These are phyloP conservation scores for Bolinopsis microptera DNA, from an alignment of 37 sponge, comb jelly and placozoan species.

Conservation along the genomic window DNA sequence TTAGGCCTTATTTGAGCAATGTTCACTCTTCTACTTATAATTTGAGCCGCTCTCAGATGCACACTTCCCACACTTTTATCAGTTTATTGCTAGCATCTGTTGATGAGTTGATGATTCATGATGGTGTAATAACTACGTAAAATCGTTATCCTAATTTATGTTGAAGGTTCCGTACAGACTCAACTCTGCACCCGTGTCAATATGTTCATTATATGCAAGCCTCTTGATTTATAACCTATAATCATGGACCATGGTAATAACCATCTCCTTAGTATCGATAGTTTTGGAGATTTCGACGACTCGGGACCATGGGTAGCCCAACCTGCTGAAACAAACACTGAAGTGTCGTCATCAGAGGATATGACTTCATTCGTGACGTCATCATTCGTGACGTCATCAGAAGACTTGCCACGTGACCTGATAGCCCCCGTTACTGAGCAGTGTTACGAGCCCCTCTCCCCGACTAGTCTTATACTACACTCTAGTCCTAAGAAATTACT, in stretches of 20 bases:
- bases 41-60: too few relatives aligned
- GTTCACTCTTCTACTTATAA: too few relatives aligned
- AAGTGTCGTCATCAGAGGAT: not conserved
- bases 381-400: not conserved
- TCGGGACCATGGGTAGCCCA: not conserved
- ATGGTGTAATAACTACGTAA: too few relatives aligned
- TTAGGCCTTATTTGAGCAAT: too few relatives aligned
- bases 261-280: not conserved
- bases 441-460: not conserved
- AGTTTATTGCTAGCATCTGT: too few relatives aligned
- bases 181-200: too few relatives aligned
- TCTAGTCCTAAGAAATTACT: constrained; percentile 27
- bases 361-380: not conserved
- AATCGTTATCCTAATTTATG: too few relatives aligned
- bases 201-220: too few relatives aligned
- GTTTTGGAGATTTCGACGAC: constrained; percentile 31
- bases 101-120: too few relatives aligned
- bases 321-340: not conserved
- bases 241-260: not conserved
- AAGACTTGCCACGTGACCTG: not conserved
- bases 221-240: too few relatives aligned
- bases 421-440: not conserved
- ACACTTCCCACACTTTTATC: too few relatives aligned
- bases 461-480: not conserved
- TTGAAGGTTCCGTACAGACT: too few relatives aligned